These are phyloP conservation scores for Volucella zonaria DNA, from an alignment of 2,888 invertebrate genomes.

Conservation along the genomic window DNA sequence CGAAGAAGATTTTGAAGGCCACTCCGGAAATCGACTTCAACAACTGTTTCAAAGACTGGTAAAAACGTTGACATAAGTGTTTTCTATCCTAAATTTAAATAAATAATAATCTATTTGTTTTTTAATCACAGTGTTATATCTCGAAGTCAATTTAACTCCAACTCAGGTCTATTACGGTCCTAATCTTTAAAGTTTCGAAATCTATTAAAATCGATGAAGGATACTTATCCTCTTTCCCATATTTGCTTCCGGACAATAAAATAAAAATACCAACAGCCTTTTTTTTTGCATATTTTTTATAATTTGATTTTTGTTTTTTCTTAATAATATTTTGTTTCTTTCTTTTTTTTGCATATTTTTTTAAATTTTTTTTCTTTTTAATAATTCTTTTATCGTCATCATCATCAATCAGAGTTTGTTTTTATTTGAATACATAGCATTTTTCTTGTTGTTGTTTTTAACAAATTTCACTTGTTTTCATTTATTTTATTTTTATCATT, in stretches of 20 bases:
- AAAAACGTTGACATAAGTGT: no score
- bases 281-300: conserved; percentile 66
- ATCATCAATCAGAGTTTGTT: conserved; percentile 64
- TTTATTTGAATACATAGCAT: conserved; percentile 69
- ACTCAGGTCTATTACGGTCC: no score
- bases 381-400: conserved; percentile 65
- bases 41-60: no score
- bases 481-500: conserved; percentile 1
- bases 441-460: conserved; percentile 62
- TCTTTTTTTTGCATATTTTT: conserved; percentile 53
- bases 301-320: conserved; percentile 73
- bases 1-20: no score
- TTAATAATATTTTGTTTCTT: conserved; percentile 66
- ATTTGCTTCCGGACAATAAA: neutral
- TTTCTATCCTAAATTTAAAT: no score
- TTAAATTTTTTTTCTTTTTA: conserved; percentile 32
- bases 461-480: conserved; percentile 65
- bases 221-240: no score
- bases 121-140: no score
- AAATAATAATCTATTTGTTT: no score
- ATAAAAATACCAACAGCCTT: conserved; percentile 7
- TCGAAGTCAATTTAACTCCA: no score
- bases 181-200: no score
- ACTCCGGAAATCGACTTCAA: no score
- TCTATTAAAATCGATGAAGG: no score